Conservation (phyloP, 2,888 invertebrate genomes). For the Erpobdella octoculata region DNA sequence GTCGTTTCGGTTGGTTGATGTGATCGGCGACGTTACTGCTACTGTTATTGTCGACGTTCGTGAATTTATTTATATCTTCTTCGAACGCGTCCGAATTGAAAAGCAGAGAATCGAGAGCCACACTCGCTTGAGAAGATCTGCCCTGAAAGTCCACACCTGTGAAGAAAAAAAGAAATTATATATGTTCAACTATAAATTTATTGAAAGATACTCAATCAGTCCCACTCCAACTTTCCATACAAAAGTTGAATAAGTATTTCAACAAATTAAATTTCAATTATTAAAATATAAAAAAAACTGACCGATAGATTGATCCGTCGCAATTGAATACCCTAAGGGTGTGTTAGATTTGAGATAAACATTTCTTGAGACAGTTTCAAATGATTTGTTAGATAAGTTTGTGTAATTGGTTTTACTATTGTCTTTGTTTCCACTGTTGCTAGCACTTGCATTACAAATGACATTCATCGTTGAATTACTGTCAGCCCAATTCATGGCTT, state of each 20-base stretch:
- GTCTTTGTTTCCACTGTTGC: neutral
- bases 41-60: neutral
- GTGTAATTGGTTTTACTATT: too few species aligned
- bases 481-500: neutral
- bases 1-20: conserved; percentile 4
- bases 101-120: conserved; percentile 3
- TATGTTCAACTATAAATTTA: neutral
- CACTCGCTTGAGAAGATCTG: neutral
- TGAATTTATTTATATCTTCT: neutral
- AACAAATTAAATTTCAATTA: neutral
- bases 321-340: too few species aligned
- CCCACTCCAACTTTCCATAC: neutral
- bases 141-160: neutral
- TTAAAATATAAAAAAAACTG: too few species aligned
- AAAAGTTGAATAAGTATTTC: neutral
- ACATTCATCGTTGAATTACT: too few species aligned
- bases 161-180: neutral
- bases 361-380: neutral
- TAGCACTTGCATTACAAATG: too few species aligned
- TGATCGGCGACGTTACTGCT: neutral
- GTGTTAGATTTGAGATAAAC: neutral
- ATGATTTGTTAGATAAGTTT: neutral
- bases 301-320: too few species aligned
- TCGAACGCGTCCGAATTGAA: neutral
- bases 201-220: neutral